These are phyloP conservation scores for Hipposideros armiger DNA, from an alignment of 2,113 vertebrate genomes.

Conservation along the genomic window DNA sequence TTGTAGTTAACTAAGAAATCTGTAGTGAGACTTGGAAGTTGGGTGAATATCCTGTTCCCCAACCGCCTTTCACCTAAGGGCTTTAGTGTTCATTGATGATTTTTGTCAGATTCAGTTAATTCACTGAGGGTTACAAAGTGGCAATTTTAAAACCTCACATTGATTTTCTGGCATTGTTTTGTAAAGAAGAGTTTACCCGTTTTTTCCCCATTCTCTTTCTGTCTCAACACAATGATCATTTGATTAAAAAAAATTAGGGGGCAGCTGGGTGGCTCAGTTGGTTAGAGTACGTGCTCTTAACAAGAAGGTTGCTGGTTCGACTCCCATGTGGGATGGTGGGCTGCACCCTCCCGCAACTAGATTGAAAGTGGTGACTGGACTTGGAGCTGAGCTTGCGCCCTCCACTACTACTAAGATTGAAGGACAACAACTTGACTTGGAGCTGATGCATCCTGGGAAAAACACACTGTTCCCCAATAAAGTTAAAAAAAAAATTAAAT, in stretches of 20 bases:
- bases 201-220: background rate
- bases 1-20: background rate
- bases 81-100: background rate
- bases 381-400: no score
- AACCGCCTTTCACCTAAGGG: background rate
- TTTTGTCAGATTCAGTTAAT: conserved; percentile 1
- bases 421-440: no score
- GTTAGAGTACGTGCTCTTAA: no score
- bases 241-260: background rate
- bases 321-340: no score
- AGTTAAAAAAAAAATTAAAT: background rate
- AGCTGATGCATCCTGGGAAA: no score
- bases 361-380: no score
- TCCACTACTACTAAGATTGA: no score
- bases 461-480: no score
- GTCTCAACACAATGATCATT: background rate
- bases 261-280: no score
- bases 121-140: background rate
- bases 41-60: background rate
- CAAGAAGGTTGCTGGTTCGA: no score
- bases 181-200: background rate
- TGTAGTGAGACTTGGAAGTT: background rate
- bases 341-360: no score
- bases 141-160: background rate
- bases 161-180: conserved; percentile 25